phyloP scores from a whole-genome alignment of 2,888 invertebrate species.

The Drosophila mercatorum region DNA sequence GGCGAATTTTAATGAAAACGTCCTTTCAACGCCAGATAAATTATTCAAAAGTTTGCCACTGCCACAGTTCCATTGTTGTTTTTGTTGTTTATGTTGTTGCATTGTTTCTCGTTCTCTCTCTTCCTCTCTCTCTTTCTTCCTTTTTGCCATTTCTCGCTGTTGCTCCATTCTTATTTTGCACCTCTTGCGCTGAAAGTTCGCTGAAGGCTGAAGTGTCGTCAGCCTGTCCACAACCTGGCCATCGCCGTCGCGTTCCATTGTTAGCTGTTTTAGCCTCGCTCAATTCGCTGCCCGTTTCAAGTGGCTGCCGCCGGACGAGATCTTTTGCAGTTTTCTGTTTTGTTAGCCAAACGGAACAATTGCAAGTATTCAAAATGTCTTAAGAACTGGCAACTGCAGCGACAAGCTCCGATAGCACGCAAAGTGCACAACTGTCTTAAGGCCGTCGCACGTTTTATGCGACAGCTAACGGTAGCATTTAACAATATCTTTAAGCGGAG shows the following conservation, averaged over 20 bases:
- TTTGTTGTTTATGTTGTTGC: slow-evolving; percentile 40
- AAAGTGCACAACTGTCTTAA: not conserved
- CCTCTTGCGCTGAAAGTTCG: slow-evolving; percentile 59
- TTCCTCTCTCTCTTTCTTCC: not conserved
- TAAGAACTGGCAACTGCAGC: slow-evolving; percentile 19
- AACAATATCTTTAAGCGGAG: not conserved
- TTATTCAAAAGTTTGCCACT: slow-evolving; percentile 77
- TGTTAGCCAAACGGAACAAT: slow-evolving; percentile 40
- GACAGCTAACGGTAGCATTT: not conserved
- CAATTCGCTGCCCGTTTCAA: slow-evolving; percentile 49
- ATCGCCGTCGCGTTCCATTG: slow-evolving; percentile 38
- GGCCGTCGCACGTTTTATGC: not conserved
- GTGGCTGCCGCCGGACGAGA: slow-evolving; percentile 41
- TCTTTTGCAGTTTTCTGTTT: slow-evolving; percentile 37
- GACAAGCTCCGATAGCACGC: slow-evolving; percentile 20
- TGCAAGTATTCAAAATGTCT: slow-evolving; percentile 36
- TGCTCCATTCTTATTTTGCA: slow-evolving; percentile 70
- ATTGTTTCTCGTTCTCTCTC: slow-evolving; percentile 45
- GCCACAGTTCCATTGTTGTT: slow-evolving; percentile 48
- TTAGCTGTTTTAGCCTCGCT: slow-evolving; percentile 42
- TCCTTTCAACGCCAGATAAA: slow-evolving; percentile 77
- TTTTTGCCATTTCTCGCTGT: slow-evolving; percentile 26
- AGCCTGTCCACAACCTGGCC: slow-evolving; percentile 25
- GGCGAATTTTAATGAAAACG: slow-evolving; percentile 78
- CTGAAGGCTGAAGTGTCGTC: slow-evolving; percentile 44